Evolutionary conservation across 2,797 vertebrate genomes (phyloP).

Genomic region (Hipposideros larvatus): DNA sequence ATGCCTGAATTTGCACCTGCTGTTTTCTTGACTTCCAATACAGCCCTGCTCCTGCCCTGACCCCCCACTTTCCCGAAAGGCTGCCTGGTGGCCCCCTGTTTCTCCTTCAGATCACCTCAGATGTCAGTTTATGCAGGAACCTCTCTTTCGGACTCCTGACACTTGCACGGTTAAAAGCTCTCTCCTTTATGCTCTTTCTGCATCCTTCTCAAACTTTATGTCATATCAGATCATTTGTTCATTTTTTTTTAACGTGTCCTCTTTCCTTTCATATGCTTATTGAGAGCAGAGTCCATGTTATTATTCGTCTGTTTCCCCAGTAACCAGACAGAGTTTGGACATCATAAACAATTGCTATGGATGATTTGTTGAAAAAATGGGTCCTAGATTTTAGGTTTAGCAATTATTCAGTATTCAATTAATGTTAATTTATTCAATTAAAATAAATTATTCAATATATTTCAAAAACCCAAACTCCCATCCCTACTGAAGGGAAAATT

Average conservation of each 20-base stretch:
- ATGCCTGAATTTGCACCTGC: not conserved
- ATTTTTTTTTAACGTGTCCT: not conserved
- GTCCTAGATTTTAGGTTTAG: constrained; percentile 31
- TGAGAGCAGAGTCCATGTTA: not conserved
- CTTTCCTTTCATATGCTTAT: not conserved
- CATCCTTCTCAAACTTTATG: not conserved
- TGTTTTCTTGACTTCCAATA: not conserved
- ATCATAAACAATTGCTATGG: not conserved
- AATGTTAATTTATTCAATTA: not conserved
- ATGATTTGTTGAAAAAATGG: not conserved
- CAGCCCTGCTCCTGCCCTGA: not conserved
- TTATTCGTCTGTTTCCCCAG: not conserved
- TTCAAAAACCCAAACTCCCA: not conserved
- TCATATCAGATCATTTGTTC: not conserved
- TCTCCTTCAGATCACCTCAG: not conserved
- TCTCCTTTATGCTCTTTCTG: not conserved
- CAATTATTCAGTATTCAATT: not conserved
- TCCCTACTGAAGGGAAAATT: not conserved
- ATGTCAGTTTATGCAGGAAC: not conserved
- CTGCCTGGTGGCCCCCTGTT: not conserved
- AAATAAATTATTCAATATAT: not conserved
- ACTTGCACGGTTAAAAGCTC: not conserved
- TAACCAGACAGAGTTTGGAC: not conserved
- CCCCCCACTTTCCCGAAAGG: not conserved
- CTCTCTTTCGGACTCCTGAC: not conserved